Evolutionary conservation across 2,113 vertebrate genomes (phyloP).

Genomic region (Hirundichthys speculiger): DNA sequence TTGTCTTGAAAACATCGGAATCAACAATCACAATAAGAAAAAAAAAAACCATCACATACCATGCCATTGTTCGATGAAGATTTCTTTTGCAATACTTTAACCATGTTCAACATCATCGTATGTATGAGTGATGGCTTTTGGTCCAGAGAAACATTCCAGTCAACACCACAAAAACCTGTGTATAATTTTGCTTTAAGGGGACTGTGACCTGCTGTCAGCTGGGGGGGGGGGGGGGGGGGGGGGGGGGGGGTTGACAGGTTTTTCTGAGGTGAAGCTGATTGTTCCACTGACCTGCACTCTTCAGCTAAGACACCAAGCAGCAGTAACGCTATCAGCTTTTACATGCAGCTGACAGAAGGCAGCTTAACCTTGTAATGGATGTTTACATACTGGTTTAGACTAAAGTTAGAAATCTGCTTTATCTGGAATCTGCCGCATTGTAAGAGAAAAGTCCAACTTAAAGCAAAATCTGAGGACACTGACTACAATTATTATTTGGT

Average conservation of each 20-base stretch:
- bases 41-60: background rate
- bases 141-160: slow-evolving; percentile 4
- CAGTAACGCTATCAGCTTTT: slow-evolving; percentile 8
- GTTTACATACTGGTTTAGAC: background rate
- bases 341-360: background rate
- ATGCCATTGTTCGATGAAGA: too few relatives aligned
- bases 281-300: slow-evolving; percentile 19
- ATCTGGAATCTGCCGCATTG: too few relatives aligned
- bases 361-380: background rate
- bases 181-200: slow-evolving; percentile 11
- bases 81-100: background rate
- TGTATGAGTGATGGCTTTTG: background rate
- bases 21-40: slow-evolving; percentile 14
- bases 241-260: too few relatives aligned
- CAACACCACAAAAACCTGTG: slow-evolving; percentile 3
- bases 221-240: too few relatives aligned
- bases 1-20: slow-evolving; percentile 18
- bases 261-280: slow-evolving; percentile 21
- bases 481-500: too few relatives aligned
- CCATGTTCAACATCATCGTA: background rate
- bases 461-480: too few relatives aligned
- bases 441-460: too few relatives aligned
- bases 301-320: background rate
- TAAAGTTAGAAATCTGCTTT: background rate
- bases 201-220: slow-evolving; percentile 22